Base-by-base conservation (phyloP, 2,888 invertebrate species). In the Tenodera sinensis region DNA sequence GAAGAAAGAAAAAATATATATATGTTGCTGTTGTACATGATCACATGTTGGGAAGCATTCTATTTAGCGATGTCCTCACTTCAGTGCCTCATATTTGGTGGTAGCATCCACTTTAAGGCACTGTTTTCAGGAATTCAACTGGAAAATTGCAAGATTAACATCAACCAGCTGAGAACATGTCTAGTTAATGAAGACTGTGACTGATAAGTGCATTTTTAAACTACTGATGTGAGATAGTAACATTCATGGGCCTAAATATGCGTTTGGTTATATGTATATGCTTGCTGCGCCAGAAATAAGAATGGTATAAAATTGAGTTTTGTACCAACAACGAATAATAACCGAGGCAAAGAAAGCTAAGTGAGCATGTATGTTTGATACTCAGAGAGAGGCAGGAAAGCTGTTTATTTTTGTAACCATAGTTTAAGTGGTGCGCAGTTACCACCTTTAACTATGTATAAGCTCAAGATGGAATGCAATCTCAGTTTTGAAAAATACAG, bases 321-420 rank as follows among this genome's bases (percentile, higher is more conserved):
- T 71, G 54, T 71, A 71, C 54, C 54, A 71, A 71, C 54, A 71
- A 71, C 54, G 54, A 71, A 71, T 20, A 71, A 71, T 71, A 20
- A 15, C 6, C 8, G 54, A 71, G 54, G 54, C 54, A 71, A 25
- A 71, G 54, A 15, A 42, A 71, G 54, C 20, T n/a, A 54, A 54
- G 6, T 20, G 54, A 54, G 54, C 25, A 71, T 71, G 54, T 71
- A 71, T 71, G 54, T 71, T 71, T 71, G 25, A 71, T 71, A 71
- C 54, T 71, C 15, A 71, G 20, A 71, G 54, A 71, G 54, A 71
- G 54, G 54, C 54, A 71, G 25, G 54, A 25, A 71, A 71, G 85
- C 42, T 42, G 27, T 83, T 87, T 87, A 83, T 87, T 87, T 87
- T 87, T 87, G 27, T 87, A 87, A 28, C 8, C 54, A 71, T 71